Base-by-base conservation (phyloP, 2,888 invertebrate genomes). In the Mesopsocus fuscifrons region DNA sequence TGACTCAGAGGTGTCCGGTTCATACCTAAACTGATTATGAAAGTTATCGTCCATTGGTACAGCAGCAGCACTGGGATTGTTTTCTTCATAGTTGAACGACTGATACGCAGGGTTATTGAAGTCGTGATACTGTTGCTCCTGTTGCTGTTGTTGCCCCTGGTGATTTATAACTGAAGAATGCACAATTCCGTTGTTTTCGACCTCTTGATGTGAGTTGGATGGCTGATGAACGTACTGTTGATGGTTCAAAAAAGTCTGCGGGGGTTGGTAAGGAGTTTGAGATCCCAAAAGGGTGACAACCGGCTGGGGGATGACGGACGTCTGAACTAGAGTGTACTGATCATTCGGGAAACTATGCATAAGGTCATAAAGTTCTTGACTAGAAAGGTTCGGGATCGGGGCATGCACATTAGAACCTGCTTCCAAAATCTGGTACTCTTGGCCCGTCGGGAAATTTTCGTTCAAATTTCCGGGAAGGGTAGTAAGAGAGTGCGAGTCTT, bases 191-290 rank as follows among this genome's bases (percentile, higher is more conserved):
- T 38, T 17, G 62, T 49, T 16, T 64, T 53, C 47, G 64, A 64
- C 26, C 54, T 58, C 52, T 65, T 65, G 20, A 65, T 53, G 49
- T 65, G 65, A 49, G 65, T 65, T 42, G 69, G 53, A 48, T 61
- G 67, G 47, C 57, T 53, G 17, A 6, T n/a, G 63, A 63, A 49
- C 68, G 68, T 8, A 69, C 64, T 53, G 69, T 68, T 49, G 69
- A 71, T 5, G 71, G 55, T 9, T 61, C 57, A 46, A 59, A 60
- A n/a, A 33, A 43, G 9, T 43, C 4, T 38, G 38, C 13, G 8
- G 13, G 16, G 34, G 34, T 20, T 38, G 38, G 11, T 38, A 38
- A 13, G 38, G 38, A 6, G 13, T 17, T 18, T 38, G 38, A 16
- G 38, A 21, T 6, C 38, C 38, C 20, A 38, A 15, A 20, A 38